Conservation (phyloP, 2,797 vertebrate genomes). For the Synanceia verrucosa region DNA sequence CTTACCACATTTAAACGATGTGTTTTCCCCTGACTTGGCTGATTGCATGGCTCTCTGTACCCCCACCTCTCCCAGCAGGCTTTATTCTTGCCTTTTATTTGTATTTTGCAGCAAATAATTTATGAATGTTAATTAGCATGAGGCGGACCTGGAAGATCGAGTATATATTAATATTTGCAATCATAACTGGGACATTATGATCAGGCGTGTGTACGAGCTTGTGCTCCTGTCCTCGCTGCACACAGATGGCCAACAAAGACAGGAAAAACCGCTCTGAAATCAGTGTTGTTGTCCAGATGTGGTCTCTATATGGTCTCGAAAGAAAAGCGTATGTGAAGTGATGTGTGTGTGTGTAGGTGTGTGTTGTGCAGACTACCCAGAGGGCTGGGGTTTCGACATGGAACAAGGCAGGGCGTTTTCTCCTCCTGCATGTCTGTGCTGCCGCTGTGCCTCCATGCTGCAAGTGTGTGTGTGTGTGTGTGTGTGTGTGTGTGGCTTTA, state of each 20-base stretch:
- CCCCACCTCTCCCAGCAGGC: constrained; percentile 37
- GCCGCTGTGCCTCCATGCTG: constrained; percentile 49
- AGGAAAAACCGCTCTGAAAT: constrained; percentile 13
- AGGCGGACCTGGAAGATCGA: constrained; percentile 13
- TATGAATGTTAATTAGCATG: constrained; percentile 20
- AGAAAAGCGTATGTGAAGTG: constrained; percentile 27
- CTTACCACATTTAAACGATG: no score
- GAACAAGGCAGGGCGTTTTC: constrained; percentile 87
- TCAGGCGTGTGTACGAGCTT: constrained; percentile 28
- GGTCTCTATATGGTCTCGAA: constrained; percentile 1
- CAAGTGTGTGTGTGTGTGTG: background rate
- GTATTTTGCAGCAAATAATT: constrained; percentile 20
- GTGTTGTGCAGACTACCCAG: constrained; percentile 30
- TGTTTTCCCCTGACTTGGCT: constrained; percentile 35
- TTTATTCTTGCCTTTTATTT: background rate
- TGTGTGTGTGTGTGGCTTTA: background rate
- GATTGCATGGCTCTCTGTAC: constrained; percentile 21
- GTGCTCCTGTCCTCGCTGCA: constrained; percentile 32
- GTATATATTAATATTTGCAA: background rate
- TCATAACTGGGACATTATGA: constrained; percentile 1
- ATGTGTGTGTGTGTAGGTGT: constrained; percentile 11
- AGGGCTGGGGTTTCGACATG: constrained; percentile 65
- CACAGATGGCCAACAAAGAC: constrained; percentile 65
- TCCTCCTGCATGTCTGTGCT: constrained; percentile 72
- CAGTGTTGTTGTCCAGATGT: constrained; percentile 46